These are phyloP conservation scores for Caerostris extrusa DNA, from an alignment of 1,140 invertebrate genomes.

Conservation along the genomic window DNA sequence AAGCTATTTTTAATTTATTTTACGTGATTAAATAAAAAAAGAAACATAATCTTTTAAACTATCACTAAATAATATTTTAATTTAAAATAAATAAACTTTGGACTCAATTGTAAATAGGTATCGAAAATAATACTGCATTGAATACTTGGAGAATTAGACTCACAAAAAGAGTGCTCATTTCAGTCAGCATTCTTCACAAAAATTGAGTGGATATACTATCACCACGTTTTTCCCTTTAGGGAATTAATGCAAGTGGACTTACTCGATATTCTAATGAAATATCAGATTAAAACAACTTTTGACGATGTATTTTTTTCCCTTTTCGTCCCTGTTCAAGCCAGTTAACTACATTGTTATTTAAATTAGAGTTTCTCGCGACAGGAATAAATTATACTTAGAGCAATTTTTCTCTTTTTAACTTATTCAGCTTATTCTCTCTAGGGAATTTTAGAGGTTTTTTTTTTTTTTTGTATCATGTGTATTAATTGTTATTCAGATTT, in stretches of 20 bases:
- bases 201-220: not conserved
- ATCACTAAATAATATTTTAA: not conserved
- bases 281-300: conserved; percentile 59
- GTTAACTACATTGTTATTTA: conserved; percentile 58
- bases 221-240: not conserved
- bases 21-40: not conserved
- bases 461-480: conserved; percentile 9
- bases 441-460: not conserved
- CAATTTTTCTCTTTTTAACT: conserved; percentile 42
- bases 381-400: conserved; percentile 41
- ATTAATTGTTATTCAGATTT: conserved; percentile 45
- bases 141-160: not conserved
- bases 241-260: conserved; percentile 21
- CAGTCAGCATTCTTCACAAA: not conserved
- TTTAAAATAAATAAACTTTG: not conserved
- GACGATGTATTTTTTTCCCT: conserved; percentile 7
- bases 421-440: not conserved
- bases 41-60: not conserved
- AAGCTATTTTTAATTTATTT: too few species aligned
- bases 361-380: conserved; percentile 15
- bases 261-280: conserved; percentile 27
- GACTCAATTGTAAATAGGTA: not conserved
- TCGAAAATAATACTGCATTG: not conserved
- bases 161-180: not conserved
- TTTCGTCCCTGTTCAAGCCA: not conserved